These are phyloP conservation scores for Drosophila pseudotalamancana DNA, from an alignment of 2,888 invertebrate genomes.

Conservation along the genomic window DNA sequence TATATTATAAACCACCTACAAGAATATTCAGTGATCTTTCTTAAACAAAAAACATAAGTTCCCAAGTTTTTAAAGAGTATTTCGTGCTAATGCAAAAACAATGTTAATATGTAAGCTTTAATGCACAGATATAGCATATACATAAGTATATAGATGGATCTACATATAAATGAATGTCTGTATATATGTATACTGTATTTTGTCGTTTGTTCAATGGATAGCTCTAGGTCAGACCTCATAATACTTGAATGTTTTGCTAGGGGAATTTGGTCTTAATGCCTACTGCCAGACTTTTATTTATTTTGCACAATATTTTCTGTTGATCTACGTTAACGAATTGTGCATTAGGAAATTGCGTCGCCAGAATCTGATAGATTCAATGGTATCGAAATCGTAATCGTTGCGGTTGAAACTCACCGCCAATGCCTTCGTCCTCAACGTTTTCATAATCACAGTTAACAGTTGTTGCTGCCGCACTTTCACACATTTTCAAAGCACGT, in stretches of 20 bases:
- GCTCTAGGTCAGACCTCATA: conserved; percentile 62
- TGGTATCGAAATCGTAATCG: neutral
- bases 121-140: conserved; percentile 3
- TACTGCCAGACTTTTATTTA: conserved; percentile 24
- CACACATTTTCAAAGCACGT: conserved; percentile 39
- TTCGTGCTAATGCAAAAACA: conserved; percentile 36
- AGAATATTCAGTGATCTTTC: neutral
- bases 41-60: neutral
- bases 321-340: conserved; percentile 33
- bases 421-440: conserved; percentile 71
- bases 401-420: conserved; percentile 51
- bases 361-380: neutral
- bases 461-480: conserved; percentile 8
- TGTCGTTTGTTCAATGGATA: conserved; percentile 42
- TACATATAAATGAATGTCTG: neutral
- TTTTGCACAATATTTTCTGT: conserved; percentile 48
- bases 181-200: conserved; percentile 6
- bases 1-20: too few relatives aligned
- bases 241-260: conserved; percentile 26
- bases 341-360: conserved; percentile 63
- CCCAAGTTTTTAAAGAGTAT: conserved; percentile 25
- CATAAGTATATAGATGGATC: neutral
- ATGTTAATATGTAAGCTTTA: conserved; percentile 33
- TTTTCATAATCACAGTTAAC: conserved; percentile 49
- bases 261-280: conserved; percentile 35